phyloP scores from a whole-genome alignment of 64 coral and sea anemone species.

The Hydrozoanthus tunicans region DNA sequence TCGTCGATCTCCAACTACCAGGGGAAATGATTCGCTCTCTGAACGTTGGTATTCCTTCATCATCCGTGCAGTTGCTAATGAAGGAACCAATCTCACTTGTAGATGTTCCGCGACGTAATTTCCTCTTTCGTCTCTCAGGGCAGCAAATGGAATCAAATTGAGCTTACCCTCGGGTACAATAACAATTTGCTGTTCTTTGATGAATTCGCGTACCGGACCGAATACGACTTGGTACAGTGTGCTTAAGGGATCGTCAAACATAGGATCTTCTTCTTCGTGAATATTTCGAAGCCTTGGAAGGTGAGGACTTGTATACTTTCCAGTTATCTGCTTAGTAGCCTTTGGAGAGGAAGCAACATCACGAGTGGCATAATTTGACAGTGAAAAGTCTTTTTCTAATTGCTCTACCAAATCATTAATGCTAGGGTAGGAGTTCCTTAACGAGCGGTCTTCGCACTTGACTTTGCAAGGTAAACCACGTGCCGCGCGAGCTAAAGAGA shows the following conservation, averaged over 20 bases:
- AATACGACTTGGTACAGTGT: background rate
- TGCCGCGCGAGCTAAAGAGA: background rate
- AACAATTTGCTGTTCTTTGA: slow-evolving; percentile 17
- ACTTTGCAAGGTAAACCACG: slow-evolving; percentile 5
- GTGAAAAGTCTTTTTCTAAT: background rate
- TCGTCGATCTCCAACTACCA: slow-evolving; percentile 32
- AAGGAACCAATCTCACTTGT: slow-evolving; percentile 2
- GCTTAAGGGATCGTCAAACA: background rate
- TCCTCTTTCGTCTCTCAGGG: background rate
- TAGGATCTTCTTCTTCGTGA: background rate
- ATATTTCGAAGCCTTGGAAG: background rate
- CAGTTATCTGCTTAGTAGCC: background rate
- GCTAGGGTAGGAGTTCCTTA: background rate
- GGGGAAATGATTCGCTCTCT: background rate
- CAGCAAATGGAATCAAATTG: background rate
- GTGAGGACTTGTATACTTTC: background rate
- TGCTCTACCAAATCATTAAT: background rate
- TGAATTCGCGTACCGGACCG: background rate
- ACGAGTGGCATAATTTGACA: background rate
- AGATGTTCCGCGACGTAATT: slow-evolving; percentile 16
- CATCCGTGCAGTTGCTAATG: background rate
- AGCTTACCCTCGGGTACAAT: slow-evolving; percentile 37
- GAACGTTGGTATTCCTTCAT: background rate
- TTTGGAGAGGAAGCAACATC: background rate
- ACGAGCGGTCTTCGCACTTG: background rate